Base-by-base conservation (phyloP, 2,113 vertebrate genomes). In the Noturus placidus region DNA sequence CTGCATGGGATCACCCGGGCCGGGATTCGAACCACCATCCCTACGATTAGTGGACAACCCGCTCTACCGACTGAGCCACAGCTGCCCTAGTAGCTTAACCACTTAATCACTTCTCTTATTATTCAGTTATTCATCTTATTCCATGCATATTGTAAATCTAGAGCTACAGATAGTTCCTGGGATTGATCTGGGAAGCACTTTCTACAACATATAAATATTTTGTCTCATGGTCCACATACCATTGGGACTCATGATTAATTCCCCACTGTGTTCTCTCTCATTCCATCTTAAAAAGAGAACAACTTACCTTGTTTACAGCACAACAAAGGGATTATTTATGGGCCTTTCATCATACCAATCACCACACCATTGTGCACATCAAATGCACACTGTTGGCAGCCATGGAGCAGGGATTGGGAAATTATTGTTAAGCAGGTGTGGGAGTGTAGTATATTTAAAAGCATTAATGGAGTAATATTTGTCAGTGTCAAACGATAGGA, bases 381-480 rank as follows among this genome's bases (percentile, higher is more conserved):
- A 74, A 42, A 82, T 57, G 17, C 35, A 81, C 30, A 82, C 25
- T 30, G 33, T 70, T 52, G 13, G 4, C 20, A 33, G 57, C 22
- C n/a, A 19, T 69, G 76, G 76, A 81, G 52, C 54, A 33, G 14
- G 42, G 83, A 20, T 46, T 25, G 38, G 59, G 83, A 70, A 65
- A 65, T 79, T 79, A 86, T 88, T 72, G 79, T 80, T 90, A 82
- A 88, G 78, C 84, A 88, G 78, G 69, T 90, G 69, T 78, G 70
- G 67, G 80, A 86, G 79, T 59, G 82, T 72, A 82, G 83, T 83
- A 80, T 87, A 88, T 90, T 88, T 88, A 88, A 85, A 63, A 77
- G 35, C 74, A 88, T 91, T 90, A 89, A 90, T 89, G 83, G 83
- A 90, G 78, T 89, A 87, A 74, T 87, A 65, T 52, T 90, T 82